Percentiles rank a stretch among this genome's conserved stretches.
Evolutionary conservation across 2,113 vertebrate species (phyloP).

Genomic region (Bambusicola thoracicus): DNA sequence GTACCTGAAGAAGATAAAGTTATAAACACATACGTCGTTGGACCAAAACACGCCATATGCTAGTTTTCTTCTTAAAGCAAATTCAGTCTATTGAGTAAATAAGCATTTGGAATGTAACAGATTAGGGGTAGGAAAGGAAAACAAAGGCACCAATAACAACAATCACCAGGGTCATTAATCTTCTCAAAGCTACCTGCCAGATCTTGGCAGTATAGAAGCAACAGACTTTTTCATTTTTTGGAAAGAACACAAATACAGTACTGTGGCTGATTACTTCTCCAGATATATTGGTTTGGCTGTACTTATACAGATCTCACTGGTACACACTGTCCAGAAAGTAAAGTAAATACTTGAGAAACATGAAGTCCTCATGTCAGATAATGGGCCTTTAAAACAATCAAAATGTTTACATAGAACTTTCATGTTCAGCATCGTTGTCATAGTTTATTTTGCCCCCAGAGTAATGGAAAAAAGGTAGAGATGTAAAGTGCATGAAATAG

Average conservation of each 20-base stretch:
- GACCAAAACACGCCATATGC: not conserved
- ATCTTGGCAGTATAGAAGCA: constrained; percentile 37
- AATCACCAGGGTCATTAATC: constrained; percentile 40
- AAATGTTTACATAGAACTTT: not conserved
- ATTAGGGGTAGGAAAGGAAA: not conserved
- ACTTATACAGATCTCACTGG: not conserved
- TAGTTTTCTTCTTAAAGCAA: not conserved
- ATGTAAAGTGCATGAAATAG: not conserved
- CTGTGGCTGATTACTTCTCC: constrained; percentile 34
- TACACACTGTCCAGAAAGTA: constrained; percentile 25
- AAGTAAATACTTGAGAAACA: constrained; percentile 40
- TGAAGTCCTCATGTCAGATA: not conserved
- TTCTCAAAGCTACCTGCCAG: constrained; percentile 54
- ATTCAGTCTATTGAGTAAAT: not conserved
- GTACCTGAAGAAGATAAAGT: not conserved
- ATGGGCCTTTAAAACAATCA: not conserved
- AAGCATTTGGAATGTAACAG: constrained; percentile 2
- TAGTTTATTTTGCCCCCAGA: not conserved
- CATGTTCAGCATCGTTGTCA: not conserved
- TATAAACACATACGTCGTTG: not conserved
- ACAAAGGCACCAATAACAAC: constrained; percentile 35
- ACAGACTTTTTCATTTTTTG: constrained; percentile 11
- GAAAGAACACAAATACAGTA: constrained; percentile 20
- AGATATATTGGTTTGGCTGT: constrained; percentile 47
- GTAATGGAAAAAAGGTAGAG: not conserved